phyloP scores from a whole-genome alignment of 1,140 invertebrate species.

The Cylas formicarius region DNA sequence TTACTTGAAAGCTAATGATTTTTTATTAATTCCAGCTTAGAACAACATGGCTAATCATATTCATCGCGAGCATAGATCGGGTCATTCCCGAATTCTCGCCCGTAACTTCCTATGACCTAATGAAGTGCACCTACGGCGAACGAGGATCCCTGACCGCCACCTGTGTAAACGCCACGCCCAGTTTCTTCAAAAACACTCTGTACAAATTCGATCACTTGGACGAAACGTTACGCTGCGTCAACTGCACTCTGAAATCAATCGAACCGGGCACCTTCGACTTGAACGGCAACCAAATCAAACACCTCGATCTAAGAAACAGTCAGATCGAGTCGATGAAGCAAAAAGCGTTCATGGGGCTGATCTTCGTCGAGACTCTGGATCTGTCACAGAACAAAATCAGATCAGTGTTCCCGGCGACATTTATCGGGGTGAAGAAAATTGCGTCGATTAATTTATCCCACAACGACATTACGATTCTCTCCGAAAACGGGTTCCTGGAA shows the following conservation, averaged over 20 bases:
- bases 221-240: conserved; percentile 35
- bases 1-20: too few relatives aligned
- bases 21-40: too few relatives aligned
- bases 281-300: conserved; percentile 36
- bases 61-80: neutral
- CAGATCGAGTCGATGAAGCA: conserved; percentile 26
- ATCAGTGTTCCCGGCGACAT: conserved; percentile 32
- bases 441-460: conserved; percentile 26
- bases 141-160: conserved; percentile 39
- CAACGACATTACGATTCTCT: conserved; percentile 32
- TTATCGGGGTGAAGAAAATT: conserved; percentile 35
- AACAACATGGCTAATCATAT: neutral
- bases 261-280: conserved; percentile 36
- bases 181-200: conserved; percentile 32
- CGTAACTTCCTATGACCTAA: conserved; percentile 13
- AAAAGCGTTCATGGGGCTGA: conserved; percentile 35
- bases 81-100: neutral
- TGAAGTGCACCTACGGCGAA: conserved; percentile 39
- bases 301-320: conserved; percentile 27
- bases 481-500: conserved; percentile 33
- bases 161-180: conserved; percentile 34
- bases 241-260: conserved; percentile 31
- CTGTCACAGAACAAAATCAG: conserved; percentile 34
- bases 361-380: conserved; percentile 31
- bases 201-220: conserved; percentile 40